Evolutionary conservation across 2,113 vertebrate species (phyloP), one percentile per base, ranked within the genome.

Genomic region (Centropus bengalensis): DNA sequence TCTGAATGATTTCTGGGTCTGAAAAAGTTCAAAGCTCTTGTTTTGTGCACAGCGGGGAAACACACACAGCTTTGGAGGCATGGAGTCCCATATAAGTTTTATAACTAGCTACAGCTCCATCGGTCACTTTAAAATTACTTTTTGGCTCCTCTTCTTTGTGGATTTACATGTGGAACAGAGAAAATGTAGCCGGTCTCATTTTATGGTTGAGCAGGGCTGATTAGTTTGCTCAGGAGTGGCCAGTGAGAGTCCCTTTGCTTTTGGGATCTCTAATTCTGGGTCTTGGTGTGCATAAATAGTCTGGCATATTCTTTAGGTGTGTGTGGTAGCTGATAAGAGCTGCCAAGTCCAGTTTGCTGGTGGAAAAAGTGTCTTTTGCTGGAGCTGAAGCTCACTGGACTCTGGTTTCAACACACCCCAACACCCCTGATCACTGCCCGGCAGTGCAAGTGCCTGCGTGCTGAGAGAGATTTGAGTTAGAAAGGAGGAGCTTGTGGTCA

Each of bases 351-450:
- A 88, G 82, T 82, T 86, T 91, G 27, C 60, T 75, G 76, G 55
- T 76, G 82, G 82, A 77, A 89, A 88, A 91, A 90, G 18, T 45
- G 58, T 54, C n/a, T 10, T 86, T 93, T 68, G 56, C 59, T 85
- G 74, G 67, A 59, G 71, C 36, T 82, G 73, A 83, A 67, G 71
- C 63, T 83, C 68, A 32, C 42, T 2, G 14, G 32, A 44, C 78
- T 75, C 70, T 64, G 26, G 26, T 91, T 95, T 95, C 79, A 88
- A 64, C 79, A 68, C 44, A 79, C 77, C 84, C 27, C 86, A 90
- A 27, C 36, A 3, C 44, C 85, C 82, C 63, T 92, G 9, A 64
- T 93, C 3, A 4, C 62, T 91, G 54, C 52, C 60, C 71, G 74
- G 58, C 24, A 75, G 67, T 28, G 30, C 30, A 6, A 55, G 80